Evolutionary conservation across 2,113 vertebrate genomes (phyloP).

Genomic region (Phoxinus phoxinus): DNA sequence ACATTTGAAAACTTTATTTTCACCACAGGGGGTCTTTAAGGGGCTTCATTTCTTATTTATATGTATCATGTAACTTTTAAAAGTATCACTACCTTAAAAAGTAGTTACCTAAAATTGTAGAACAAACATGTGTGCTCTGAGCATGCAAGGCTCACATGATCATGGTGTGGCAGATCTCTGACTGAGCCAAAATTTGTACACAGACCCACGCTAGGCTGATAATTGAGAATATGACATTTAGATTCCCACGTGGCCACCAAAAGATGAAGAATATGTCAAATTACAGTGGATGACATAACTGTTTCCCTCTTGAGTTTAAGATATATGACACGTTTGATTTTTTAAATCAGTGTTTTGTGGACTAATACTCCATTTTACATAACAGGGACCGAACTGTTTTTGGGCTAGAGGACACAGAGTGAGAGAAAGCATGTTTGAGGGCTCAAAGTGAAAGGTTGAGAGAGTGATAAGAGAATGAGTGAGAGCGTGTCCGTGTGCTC

Average conservation of each 20-base stretch:
- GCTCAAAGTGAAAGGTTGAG: constrained; percentile 15
- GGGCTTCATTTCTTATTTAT: too few relatives aligned
- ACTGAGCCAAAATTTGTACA: neutral
- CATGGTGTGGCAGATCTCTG: constrained; percentile 2
- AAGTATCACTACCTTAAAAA: neutral
- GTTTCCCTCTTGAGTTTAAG: neutral
- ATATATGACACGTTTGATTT: too few relatives aligned
- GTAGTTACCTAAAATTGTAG: neutral
- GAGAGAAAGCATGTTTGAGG: constrained; percentile 6
- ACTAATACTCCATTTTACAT: constrained; percentile 7
- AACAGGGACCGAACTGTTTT: neutral
- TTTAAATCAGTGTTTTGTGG: neutral
- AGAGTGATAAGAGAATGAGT: constrained; percentile 18
- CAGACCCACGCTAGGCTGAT: neutral
- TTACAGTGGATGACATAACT: neutral
- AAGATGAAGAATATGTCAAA: neutral
- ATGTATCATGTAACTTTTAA: neutral
- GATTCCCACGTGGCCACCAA: neutral
- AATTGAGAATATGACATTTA: neutral
- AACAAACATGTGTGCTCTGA: neutral
- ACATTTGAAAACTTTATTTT: too few relatives aligned
- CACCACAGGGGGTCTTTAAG: too few relatives aligned
- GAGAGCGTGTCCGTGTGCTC: neutral
- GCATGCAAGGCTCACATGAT: constrained; percentile 2
- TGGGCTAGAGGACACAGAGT: neutral